Percentiles rank a stretch among this genome's conserved stretches.
Conservation (phyloP, 2,797 vertebrate genomes). For the Peromyscus melanophrys region DNA sequence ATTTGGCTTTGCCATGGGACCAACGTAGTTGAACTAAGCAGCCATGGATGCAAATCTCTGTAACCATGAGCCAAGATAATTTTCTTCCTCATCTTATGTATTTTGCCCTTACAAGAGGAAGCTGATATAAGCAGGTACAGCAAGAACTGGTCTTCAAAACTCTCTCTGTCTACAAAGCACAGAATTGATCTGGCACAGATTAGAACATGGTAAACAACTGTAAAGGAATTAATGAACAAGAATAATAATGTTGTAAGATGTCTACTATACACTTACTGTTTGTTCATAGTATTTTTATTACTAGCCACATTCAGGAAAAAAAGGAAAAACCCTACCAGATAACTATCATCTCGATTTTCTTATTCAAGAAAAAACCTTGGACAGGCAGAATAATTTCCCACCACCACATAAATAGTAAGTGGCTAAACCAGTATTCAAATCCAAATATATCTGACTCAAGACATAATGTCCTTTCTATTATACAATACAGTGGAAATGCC, state of each 20-base stretch:
- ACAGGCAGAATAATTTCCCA: neutral
- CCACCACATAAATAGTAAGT: slow-evolving; percentile 23
- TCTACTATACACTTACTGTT: neutral
- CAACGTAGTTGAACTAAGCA: neutral
- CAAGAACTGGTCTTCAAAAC: neutral
- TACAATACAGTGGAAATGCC: neutral
- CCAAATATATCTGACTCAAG: neutral
- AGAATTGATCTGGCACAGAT: neutral
- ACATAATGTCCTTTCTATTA: neutral
- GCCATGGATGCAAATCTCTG: neutral
- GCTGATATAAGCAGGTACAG: neutral
- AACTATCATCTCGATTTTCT: neutral
- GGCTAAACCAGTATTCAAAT: neutral
- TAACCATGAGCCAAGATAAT: neutral
- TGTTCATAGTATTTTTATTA: slow-evolving; percentile 8
- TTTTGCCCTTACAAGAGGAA: neutral
- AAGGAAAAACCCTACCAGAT: neutral
- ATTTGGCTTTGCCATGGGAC: neutral
- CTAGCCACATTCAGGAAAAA: neutral
- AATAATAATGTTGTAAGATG: slow-evolving; percentile 5
- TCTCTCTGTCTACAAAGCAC: neutral
- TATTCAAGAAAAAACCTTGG: neutral
- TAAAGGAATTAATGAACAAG: neutral
- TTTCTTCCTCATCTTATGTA: too few relatives aligned
- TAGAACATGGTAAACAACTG: neutral